Evolutionary conservation across 2,888 invertebrate genomes (phyloP).

Genomic region (Muscina levida): DNA sequence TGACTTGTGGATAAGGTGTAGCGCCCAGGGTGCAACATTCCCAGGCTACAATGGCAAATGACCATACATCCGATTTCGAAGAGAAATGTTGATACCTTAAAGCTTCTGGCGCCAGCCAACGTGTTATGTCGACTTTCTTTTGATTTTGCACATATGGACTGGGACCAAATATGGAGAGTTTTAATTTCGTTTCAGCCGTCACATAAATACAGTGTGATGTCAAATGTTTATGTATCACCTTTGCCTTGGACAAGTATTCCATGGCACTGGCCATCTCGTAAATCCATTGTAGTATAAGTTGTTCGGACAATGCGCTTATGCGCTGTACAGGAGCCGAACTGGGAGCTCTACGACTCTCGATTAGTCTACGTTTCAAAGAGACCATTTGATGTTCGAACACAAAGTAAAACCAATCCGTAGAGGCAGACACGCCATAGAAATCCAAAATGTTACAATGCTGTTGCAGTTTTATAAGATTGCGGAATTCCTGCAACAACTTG

Average conservation of each 20-base stretch:
- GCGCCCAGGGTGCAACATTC: conserved; percentile 90
- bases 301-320: conserved; percentile 84
- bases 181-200: conserved; percentile 84
- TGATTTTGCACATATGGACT: conserved; percentile 83
- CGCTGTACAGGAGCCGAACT: conserved; percentile 75
- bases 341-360: conserved; percentile 82
- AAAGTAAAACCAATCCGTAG: conserved; percentile 87
- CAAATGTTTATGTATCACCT: conserved; percentile 87
- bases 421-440: conserved; percentile 90
- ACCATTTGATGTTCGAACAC: conserved; percentile 86
- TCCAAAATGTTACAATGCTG: conserved; percentile 87
- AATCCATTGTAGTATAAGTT: conserved; percentile 83
- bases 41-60: conserved; percentile 91
- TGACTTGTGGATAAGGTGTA: conserved; percentile 88
- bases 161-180: conserved; percentile 88
- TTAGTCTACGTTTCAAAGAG: conserved; percentile 86
- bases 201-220: conserved; percentile 87
- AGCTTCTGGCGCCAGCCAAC: conserved; percentile 91
- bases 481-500: conserved; percentile 86
- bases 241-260: conserved; percentile 85
- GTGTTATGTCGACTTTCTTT: conserved; percentile 86
- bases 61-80: conserved; percentile 90
- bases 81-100: conserved; percentile 85
- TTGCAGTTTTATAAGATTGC: conserved; percentile 85
- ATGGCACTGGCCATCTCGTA: conserved; percentile 86